Evolutionary conservation across 2,888 invertebrate genomes (phyloP).

Genomic region (Drosophila quinaria): DNA sequence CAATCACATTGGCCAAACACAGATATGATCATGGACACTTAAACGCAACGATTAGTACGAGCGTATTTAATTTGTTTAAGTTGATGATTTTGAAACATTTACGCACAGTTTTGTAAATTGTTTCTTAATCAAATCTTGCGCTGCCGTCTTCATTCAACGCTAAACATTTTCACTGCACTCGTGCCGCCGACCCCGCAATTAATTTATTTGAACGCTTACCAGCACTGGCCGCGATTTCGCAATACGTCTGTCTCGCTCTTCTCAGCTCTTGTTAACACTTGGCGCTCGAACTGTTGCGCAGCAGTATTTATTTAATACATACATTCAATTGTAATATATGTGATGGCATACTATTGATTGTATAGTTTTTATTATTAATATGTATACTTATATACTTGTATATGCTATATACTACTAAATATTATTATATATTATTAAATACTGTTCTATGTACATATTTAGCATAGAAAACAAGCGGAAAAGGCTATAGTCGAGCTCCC

Average conservation of each 20-base stretch:
- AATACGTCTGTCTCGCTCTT: constrained; percentile 53
- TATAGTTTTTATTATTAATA: neutral
- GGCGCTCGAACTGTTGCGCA: constrained; percentile 42
- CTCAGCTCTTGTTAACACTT: constrained; percentile 42
- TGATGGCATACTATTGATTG: neutral
- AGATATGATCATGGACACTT: constrained; percentile 5
- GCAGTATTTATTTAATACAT: neutral
- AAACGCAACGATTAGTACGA: constrained; percentile 7
- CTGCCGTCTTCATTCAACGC: constrained; percentile 69
- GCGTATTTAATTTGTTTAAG: constrained; percentile 7
- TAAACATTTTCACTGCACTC: constrained; percentile 75
- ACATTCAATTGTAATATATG: neutral
- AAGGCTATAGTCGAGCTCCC: no score
- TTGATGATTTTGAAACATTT: constrained; percentile 47
- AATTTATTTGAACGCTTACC: constrained; percentile 53
- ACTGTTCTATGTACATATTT: no score
- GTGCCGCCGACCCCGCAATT: constrained; percentile 69
- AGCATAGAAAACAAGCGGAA: no score
- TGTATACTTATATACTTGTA: no score
- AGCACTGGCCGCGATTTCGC: constrained; percentile 65
- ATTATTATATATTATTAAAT: no score
- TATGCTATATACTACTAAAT: no score
- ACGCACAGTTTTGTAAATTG: constrained; percentile 50
- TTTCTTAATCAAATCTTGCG: constrained; percentile 67
- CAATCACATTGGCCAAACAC: constrained; percentile 28